A percentile compares a stretch with the other conserved stretches of the same genome.
Conservation (phyloP, 2,888 invertebrate species). For the Margaritifera margaritifera region DNA sequence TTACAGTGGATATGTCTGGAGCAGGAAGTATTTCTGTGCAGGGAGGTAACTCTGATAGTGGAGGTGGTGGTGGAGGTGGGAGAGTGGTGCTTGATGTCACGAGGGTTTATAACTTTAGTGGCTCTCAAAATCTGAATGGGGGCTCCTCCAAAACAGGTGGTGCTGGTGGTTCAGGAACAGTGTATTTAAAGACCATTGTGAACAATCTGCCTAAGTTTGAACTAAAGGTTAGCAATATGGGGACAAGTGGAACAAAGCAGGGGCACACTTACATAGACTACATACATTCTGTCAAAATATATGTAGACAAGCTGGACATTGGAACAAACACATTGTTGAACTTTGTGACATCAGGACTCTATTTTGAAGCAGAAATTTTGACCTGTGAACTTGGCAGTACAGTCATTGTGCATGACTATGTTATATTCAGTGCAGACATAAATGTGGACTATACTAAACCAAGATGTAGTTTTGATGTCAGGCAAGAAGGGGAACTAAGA, state of each 20-base stretch:
- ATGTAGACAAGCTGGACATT: conserved; percentile 37
- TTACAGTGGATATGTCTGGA: conserved; percentile 33
- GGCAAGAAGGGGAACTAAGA: conserved; percentile 45
- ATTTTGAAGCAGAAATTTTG: conserved; percentile 42
- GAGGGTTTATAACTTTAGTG: conserved; percentile 43
- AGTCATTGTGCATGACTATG: conserved; percentile 41
- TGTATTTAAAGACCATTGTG: conserved; percentile 17
- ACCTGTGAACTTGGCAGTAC: conserved; percentile 41
- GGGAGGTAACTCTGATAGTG: conserved; percentile 39
- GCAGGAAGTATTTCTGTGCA: conserved; percentile 36
- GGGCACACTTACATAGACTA: conserved; percentile 41
- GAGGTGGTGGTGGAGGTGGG: conserved; percentile 58
- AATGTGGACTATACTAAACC: conserved; percentile 42
- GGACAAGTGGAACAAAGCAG: conserved; percentile 19
- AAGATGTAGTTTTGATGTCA: conserved; percentile 51
- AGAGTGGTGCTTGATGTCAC: conserved; percentile 33
- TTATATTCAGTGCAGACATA: conserved; percentile 48
- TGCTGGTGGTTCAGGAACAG: conserved; percentile 54
- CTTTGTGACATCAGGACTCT: conserved; percentile 28
- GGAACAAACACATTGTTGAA: conserved; percentile 33
- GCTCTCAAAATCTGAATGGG: conserved; percentile 37
- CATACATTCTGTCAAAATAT: too few relatives aligned
- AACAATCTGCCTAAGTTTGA: conserved; percentile 3
- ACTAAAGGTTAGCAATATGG: conserved; percentile 32
- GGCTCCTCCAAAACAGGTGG: conserved; percentile 36